Evolutionary conservation across 1,140 invertebrate genomes (phyloP), one percentile per base, ranked within the genome.

Genomic region (Dolichoris vasculosae): DNA sequence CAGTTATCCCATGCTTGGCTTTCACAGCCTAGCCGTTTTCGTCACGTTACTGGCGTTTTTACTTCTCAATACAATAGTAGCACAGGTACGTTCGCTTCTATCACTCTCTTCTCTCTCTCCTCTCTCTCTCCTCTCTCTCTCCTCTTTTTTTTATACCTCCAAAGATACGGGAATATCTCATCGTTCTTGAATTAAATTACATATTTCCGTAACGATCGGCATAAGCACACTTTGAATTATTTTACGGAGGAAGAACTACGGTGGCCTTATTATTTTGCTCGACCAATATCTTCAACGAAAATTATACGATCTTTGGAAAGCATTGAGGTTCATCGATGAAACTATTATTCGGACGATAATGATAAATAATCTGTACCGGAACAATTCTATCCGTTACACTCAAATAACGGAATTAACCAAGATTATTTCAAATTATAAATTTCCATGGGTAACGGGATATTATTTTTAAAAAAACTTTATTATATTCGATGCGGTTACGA

Each of bases 1-100:
- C 87, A 96, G 96, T 78, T 97, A 97, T 92, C 96, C 96, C 77
- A 96, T 97, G 95, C 93, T 97, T 89, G 96, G 94, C 83, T 94
- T 94, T 73, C 92, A 95, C 86, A 95, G 94, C 89, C 91, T 95
- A 4, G 92, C 94, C 38, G 94, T 96, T 75, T 97, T 97, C 91
- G 94, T 96, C 84, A 94, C 95, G 55, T 95, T 97, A 86, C 94
- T 97, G 89, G 94, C 94, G 30, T 96, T 97, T 89, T 92, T 97
- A 59, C 94, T 97, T 76, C 94, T 97, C 86, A 96, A 96, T 89
- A 96, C 96, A 32, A 93, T 97, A 43, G 96, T 97, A 69, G 96
- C 97, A 9, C 96, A 96, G 94, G 95, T 96, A 92, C 89, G 38
- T 40, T 20, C 32, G 2, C 38, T 32, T 32, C 63, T 67, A 63